Evolutionary conservation across 2,797 vertebrate species (phyloP), one percentile per base, ranked within the genome.

Genomic region (Selene dorsalis): DNA sequence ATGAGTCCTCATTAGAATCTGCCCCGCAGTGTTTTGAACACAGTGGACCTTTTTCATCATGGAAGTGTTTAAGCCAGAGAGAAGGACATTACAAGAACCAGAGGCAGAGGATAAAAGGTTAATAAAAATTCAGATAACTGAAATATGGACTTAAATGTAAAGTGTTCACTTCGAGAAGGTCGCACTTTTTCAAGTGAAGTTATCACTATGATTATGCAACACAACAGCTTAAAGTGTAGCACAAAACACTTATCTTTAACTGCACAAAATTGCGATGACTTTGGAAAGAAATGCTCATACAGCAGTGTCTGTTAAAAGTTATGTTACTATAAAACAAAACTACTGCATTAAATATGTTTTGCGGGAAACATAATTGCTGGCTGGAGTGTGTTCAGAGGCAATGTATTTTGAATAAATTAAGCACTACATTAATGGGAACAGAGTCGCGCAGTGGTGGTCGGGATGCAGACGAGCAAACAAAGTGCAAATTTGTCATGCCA

Each of bases 1-100:
- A 43, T 6, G 55, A 66, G 35, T 53, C 56, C 69, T 80, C 12
- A 45, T 80, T 75, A 65, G 53, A 68, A 56, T 71, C 52, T 3
- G 0, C 41, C 57, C 74, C 57, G 58, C 62, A 68, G 76, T 73
- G 75, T 73, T 84, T 75, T 69, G 4, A 78, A 64, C 38, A 55
- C 1, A 20, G 16, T 41, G 43, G 50, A 77, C 41, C 30, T 61
- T 73, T 65, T 77, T 66, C n/a, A 76, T 24, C n/a, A 48, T 18
- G 39, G 41, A 48, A 38, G 45, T 3, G 0, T 70, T 83, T 71
- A 63, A 60, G 16, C 43, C 61, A 58, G 30, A 56, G 17, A 59
- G 56, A 65, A 30, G 38, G 45, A 66, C 72, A 58, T n/a, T 28
- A 24, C 2, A 59, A 41, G 4, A 80, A 61, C 30, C 45, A 47